These are phyloP conservation scores for Benthochromis sp. DNA, from an alignment of 2,113 vertebrate species.

Conservation along the genomic window DNA sequence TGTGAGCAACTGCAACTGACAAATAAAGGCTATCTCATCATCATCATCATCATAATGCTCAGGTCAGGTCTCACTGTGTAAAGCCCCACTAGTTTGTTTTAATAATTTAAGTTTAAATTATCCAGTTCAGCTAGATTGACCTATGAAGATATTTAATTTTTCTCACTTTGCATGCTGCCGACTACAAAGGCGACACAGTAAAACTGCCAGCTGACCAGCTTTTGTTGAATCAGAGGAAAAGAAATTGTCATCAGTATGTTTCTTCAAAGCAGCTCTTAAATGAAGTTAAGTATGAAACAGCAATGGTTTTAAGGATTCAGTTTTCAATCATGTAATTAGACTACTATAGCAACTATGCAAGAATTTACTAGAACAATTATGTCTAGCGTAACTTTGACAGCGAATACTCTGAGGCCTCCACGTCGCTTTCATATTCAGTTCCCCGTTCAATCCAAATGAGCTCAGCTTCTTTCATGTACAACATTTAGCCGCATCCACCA, in stretches of 20 bases:
- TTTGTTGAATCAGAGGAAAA: neutral
- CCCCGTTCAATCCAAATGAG: neutral
- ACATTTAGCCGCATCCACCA: neutral
- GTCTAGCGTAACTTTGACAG: neutral
- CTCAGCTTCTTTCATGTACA: neutral
- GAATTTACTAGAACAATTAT: neutral
- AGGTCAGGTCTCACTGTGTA: neutral
- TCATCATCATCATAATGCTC: neutral
- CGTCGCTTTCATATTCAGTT: neutral
- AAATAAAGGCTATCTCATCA: neutral
- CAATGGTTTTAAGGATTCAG: neutral
- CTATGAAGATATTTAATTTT: neutral
- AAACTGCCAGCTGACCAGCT: neutral
- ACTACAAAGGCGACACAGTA: neutral
- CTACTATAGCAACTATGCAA: neutral
- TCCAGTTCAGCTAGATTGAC: neutral
- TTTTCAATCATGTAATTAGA: neutral
- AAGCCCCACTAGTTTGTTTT: neutral
- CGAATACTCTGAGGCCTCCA: neutral
- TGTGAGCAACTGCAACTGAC: neutral
- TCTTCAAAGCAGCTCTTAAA: neutral
- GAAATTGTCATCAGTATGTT: fast-evolving
- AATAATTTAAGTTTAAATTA: neutral
- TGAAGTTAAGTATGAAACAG: neutral
- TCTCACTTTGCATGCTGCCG: neutral